Base-by-base conservation (phyloP, 2,797 vertebrate genomes). In the Peromyscus nudipes region DNA sequence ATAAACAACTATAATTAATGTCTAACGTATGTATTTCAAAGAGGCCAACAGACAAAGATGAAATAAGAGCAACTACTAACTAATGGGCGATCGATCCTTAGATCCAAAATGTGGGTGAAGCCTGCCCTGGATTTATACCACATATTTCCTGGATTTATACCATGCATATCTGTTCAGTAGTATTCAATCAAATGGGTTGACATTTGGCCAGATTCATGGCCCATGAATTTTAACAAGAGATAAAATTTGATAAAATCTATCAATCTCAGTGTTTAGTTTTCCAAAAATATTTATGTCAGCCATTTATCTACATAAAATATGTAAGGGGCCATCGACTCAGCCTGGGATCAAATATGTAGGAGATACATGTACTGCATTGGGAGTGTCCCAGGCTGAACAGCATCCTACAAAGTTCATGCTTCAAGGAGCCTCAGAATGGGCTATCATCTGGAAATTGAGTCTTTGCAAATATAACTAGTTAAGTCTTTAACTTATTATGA, bases 231-330 rank as follows among this genome's bases (percentile, higher is more conserved):
- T 97, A 96, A 94, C 92, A 65, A 75, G 95, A 96, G 52, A 94
- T 90, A 95, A 93, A 98, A 97, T 95, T 96, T 97, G 94, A 96
- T 96, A 96, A 96, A 96, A 96, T 85, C 96, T 96, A 93, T 97
- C 97, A 88, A 84, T 79, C 91, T 94, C 89, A n/a, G 95, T 89
- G 91, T 91, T 93, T 95, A 82, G 85, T 91, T 96, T 96, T 93
- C 77, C 29, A 71, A 93, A 86, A 94, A 90, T 95, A 97, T 96
- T 97, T 94, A 94, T 95, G 82, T 82, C 94, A 69, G 73, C n/a
- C 85, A 88, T 96, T 95, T 91, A 87, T 97, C 94, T 92, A 82
- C 55, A 77, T 96, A 88, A 97, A 93, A 77, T 82, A 90, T 71
- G 14, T 91, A 91, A 95, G 49, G 60, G 80, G 73, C 94, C 79